Evolutionary conservation across 2,113 vertebrate species (phyloP).

Genomic region (Proterorhinus semilunaris): DNA sequence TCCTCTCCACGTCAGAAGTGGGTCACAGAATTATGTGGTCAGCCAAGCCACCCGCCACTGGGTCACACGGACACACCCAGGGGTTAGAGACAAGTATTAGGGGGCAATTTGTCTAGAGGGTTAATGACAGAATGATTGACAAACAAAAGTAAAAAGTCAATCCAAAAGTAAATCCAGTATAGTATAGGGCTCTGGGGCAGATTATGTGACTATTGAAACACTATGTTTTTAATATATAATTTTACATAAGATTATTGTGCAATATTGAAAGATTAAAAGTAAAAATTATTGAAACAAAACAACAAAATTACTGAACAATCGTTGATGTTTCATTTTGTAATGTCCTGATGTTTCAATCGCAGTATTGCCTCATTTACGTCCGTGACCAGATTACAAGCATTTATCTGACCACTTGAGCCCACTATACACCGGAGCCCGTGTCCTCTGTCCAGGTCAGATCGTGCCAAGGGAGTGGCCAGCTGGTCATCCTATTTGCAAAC

Average conservation of each 20-base stretch:
- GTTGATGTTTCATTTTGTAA: no score
- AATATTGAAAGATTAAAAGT: no score
- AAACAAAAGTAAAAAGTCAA: background rate
- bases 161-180: background rate
- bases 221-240: no score
- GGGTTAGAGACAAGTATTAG: constrained; percentile 22
- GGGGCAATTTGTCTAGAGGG: constrained; percentile 44
- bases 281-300: no score
- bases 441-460: constrained; percentile 46
- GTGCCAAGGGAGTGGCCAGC: constrained; percentile 45
- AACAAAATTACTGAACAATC: no score
- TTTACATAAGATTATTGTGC: no score
- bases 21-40: constrained; percentile 63
- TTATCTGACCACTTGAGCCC: constrained; percentile 5
- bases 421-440: constrained; percentile 23
- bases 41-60: constrained; percentile 13
- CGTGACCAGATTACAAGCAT: background rate
- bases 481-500: constrained; percentile 62
- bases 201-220: no score
- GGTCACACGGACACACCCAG: constrained; percentile 29
- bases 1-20: constrained; percentile 53
- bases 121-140: constrained; percentile 50
- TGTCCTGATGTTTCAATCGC: background rate
- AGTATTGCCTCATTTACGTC: background rate
- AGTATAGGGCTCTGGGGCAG: background rate